phyloP scores from a whole-genome alignment of 2,888 invertebrate species.

The Gymnosoma rotundatum region DNA sequence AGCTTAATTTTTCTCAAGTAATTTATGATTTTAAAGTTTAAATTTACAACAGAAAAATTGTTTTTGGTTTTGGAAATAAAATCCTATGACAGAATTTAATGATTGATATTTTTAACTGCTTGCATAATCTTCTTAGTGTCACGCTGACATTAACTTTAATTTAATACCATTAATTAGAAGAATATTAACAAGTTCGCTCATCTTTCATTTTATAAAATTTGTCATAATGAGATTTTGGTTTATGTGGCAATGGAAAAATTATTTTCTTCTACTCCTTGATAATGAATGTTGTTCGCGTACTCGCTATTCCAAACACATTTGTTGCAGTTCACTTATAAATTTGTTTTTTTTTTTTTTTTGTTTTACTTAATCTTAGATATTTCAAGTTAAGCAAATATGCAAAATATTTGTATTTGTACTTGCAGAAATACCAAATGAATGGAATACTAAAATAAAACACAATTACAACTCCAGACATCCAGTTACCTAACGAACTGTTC shows the following conservation, averaged over 20 bases:
- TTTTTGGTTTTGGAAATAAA: no score
- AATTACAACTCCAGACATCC: constrained; percentile 6
- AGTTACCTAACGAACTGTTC: background rate
- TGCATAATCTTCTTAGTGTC: no score
- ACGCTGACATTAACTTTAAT: no score
- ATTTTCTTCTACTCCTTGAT: background rate
- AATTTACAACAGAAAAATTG: no score
- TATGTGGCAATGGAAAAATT: background rate
- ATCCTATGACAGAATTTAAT: no score
- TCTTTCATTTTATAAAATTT: background rate
- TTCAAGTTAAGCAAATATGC: constrained; percentile 35
- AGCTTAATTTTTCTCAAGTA: no score
- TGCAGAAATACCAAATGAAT: constrained; percentile 16
- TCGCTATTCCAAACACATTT: constrained; percentile 52
- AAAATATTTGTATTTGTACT: constrained; percentile 29
- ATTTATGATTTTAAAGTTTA: no score
- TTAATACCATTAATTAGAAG: no score
- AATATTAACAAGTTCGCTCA: no score
- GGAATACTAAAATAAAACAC: constrained; percentile 23
- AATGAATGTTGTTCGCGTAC: background rate
- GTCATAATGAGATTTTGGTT: background rate
- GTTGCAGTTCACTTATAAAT: constrained; percentile 54
- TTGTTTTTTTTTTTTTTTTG: background rate
- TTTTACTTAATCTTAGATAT: constrained; percentile 37
- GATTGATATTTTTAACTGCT: no score